Evolutionary conservation across 2,797 vertebrate species (phyloP), one percentile per base, ranked within the genome.

Genomic region (Microctenopoma lineatum): DNA sequence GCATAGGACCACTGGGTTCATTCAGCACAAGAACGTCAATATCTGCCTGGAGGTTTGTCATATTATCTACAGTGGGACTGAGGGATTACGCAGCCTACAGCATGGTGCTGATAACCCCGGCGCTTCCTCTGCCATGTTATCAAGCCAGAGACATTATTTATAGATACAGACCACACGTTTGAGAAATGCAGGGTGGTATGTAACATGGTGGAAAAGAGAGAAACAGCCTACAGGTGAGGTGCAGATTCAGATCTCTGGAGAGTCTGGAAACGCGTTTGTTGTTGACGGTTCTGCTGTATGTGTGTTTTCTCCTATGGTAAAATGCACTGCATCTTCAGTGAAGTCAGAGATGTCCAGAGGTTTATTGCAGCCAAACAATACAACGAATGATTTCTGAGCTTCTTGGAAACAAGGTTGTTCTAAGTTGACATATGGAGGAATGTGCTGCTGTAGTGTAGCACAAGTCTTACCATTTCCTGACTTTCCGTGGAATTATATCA

Each of bases 111-210:
- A 73, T 72, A 84, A 62, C 39, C 74, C 86, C 84, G 89, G 90
- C 82, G 75, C 74, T 74, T 79, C 67, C 77, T 84, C 82, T 84
- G 81, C 86, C 71, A 83, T 59, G 79, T 81, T 84, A 79, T 81
- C 67, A 77, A 55, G 62, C 67, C 57, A 25, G 56, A 62, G 75
- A 75, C 21, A 21, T 74, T 90, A 91, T 89, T 85, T 90, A 89
- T 90, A 90, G 87, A 75, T 16, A 10, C 59, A 26, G 47, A 75
- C 12, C 71, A 69, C 79, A 75, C 74, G 59, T 63, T 51, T 13
- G 11, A 78, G 56, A 75, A 64, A 73, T 7, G 13, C 61, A 42
- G 77, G 66, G 62, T 58, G 66, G 55, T 58, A 70, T 55, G 72
- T 38, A 83, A 80, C 77, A 66, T 67, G 76, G 59, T 18, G 54